These are phyloP conservation scores for Abrostola tripartita DNA, from an alignment of 2,888 invertebrate species.

Conservation along the genomic window DNA sequence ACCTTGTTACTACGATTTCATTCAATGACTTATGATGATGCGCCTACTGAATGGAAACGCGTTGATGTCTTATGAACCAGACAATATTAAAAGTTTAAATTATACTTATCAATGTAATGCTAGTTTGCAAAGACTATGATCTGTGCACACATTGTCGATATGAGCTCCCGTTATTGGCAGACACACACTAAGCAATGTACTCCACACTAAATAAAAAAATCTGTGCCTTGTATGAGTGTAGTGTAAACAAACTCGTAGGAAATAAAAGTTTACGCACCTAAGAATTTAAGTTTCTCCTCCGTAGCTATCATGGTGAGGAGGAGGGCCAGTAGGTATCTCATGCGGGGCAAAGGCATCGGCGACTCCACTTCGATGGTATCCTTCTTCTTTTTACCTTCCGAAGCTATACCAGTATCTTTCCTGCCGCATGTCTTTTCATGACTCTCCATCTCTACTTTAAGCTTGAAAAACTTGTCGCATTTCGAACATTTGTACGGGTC, in stretches of 20 bases:
- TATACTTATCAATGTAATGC: constrained; percentile 36
- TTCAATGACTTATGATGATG: constrained; percentile 66
- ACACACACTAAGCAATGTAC: constrained; percentile 84
- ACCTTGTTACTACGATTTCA: constrained; percentile 70
- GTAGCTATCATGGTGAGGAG: constrained; percentile 94
- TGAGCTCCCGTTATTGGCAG: constrained; percentile 77
- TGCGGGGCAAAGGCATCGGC: constrained; percentile 91
- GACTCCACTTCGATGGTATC: constrained; percentile 74
- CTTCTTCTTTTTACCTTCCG: constrained; percentile 23
- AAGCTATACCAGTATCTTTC: constrained; percentile 59
- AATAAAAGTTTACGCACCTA: constrained; percentile 90
- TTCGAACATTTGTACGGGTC: constrained; percentile 93
- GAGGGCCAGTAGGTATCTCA: constrained; percentile 94
- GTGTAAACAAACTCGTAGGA: constrained; percentile 64
- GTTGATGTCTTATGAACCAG: constrained; percentile 79
- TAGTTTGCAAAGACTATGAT: constrained; percentile 61
- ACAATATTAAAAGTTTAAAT: constrained; percentile 47
- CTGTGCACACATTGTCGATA: constrained; percentile 58
- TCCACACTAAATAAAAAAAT: constrained; percentile 75
- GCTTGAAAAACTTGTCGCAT: constrained; percentile 92
- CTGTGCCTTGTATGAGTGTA: constrained; percentile 73
- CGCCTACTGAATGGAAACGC: constrained; percentile 67
- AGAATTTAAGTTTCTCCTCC: constrained; percentile 92
- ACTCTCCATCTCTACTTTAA: constrained; percentile 91
- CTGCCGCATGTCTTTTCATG: constrained; percentile 88